Base-by-base conservation (phyloP, 1,140 invertebrate genomes). In the Scaptomyza hsui region DNA sequence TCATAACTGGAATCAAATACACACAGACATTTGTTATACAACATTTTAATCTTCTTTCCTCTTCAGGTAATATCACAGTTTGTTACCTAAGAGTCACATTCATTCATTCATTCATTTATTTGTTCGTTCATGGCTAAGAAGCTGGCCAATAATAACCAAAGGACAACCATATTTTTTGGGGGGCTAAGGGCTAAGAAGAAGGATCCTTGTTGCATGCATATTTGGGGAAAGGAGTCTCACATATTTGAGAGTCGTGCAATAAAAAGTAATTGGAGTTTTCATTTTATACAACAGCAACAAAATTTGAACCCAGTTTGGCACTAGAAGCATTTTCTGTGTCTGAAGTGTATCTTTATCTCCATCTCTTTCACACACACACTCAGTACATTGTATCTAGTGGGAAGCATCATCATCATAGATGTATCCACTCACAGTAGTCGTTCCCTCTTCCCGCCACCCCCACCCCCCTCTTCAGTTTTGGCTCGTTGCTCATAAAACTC, bases 221-320 rank as follows among this genome's bases (percentile, higher is more conserved):
- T 29, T 29, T n/a, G n/a, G 26, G 9, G 19, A 1, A 21, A 29
- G 26, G 9, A 29, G 26, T 29, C 19, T 21, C 4, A 1, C 4
- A 2, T 21, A 21, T 21, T 21, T 1, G 4, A 21, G 19, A 21
- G 42, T 42, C 74, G 75, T 81, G 67, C 81, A 85, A 86, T 88
- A 86, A 88, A 86, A 86, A 88, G 78, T 88, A 86, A 88, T 86
- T 86, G 82, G 67, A 86, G 76, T 88, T 86, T 88, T 78, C 82
- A 88, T 86, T 86, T 88, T 88, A 86, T 88, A 88, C 44, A 57
- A 51, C 15, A 21, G 4, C 9, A 35, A 21, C 35, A 75, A 61
- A 61, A 70, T 86, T 63, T 47, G 56, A 41, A 32, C 53, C 71
- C 78, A 67, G 71, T 75, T 67, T 59, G 49, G 55, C 35, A 21